These are phyloP conservation scores for Agelastica alni DNA, from an alignment of 2,888 invertebrate species.

Conservation along the genomic window DNA sequence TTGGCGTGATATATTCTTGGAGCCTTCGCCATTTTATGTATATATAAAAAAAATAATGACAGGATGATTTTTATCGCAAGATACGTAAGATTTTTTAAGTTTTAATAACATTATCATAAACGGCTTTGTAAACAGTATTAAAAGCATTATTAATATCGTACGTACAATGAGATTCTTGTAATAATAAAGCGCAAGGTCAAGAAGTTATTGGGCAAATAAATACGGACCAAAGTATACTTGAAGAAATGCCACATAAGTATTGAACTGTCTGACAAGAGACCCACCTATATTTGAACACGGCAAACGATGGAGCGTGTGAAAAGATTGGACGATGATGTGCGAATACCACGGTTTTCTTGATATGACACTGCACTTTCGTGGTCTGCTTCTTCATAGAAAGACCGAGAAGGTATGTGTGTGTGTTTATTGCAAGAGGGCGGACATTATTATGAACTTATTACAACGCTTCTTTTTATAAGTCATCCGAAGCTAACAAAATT, in stretches of 20 bases:
- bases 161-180: constrained; percentile 20
- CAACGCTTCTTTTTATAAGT: too few relatives aligned
- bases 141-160: too few relatives aligned
- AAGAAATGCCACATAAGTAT: constrained; percentile 39
- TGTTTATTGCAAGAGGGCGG: constrained; percentile 10
- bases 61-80: too few relatives aligned
- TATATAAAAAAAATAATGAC: too few relatives aligned
- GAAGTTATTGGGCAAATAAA: constrained; percentile 36
- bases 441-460: too few relatives aligned
- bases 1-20: too few relatives aligned
- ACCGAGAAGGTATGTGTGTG: constrained; percentile 35
- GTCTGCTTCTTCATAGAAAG: constrained; percentile 29
- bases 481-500: too few relatives aligned
- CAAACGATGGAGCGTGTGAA: constrained; percentile 48
- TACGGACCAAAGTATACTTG: constrained; percentile 32
- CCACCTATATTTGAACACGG: constrained; percentile 48
- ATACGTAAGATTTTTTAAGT: too few relatives aligned
- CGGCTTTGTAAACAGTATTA: too few relatives aligned
- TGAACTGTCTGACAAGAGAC: constrained; percentile 47
- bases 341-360: constrained; percentile 44
- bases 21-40: too few relatives aligned
- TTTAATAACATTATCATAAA: too few relatives aligned
- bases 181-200: constrained; percentile 31
- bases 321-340: constrained; percentile 43
- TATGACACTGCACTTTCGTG: constrained; percentile 43